Evolutionary conservation across 2,888 invertebrate genomes (phyloP).

Genomic region (Nomada hirtipes): DNA sequence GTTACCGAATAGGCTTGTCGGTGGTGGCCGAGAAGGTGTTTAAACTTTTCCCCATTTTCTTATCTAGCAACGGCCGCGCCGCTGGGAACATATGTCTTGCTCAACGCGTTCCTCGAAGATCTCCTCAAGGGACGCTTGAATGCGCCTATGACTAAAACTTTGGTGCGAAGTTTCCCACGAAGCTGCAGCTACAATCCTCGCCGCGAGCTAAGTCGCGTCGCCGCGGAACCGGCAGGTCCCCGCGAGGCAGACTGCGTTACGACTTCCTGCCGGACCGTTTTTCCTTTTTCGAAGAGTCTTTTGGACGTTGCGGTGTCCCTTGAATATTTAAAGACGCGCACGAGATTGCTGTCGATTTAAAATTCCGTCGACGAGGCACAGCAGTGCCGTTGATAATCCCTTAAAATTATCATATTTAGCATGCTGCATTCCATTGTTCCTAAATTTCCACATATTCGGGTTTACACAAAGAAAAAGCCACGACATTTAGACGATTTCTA

Average conservation of each 20-base stretch:
- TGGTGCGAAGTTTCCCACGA: constrained; percentile 55
- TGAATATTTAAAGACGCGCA: neutral
- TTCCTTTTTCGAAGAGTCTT: neutral
- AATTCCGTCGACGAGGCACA: neutral
- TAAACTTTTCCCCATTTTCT: constrained; percentile 69
- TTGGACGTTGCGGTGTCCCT: neutral
- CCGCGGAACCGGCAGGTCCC: constrained; percentile 13
- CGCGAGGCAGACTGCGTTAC: constrained; percentile 34
- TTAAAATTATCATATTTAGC: too few relatives aligned
- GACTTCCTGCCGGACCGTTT: constrained; percentile 36
- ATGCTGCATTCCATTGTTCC: too few relatives aligned
- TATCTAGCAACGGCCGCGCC: constrained; percentile 51
- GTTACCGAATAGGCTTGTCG: constrained; percentile 45
- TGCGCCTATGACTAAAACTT: constrained; percentile 45
- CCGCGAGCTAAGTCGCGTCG: constrained; percentile 34
- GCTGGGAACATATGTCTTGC: constrained; percentile 45
- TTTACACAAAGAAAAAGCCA: too few relatives aligned
- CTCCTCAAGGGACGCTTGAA: constrained; percentile 21
- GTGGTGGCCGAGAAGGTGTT: constrained; percentile 44
- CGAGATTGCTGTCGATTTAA: neutral
- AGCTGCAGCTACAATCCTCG: constrained; percentile 43
- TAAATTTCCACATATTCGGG: too few relatives aligned
- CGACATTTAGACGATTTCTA: too few relatives aligned
- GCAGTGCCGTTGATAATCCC: neutral
- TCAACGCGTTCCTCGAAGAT: constrained; percentile 16